Conservation (phyloP, 1,140 invertebrate species). For the Hormaphis cornu region DNA sequence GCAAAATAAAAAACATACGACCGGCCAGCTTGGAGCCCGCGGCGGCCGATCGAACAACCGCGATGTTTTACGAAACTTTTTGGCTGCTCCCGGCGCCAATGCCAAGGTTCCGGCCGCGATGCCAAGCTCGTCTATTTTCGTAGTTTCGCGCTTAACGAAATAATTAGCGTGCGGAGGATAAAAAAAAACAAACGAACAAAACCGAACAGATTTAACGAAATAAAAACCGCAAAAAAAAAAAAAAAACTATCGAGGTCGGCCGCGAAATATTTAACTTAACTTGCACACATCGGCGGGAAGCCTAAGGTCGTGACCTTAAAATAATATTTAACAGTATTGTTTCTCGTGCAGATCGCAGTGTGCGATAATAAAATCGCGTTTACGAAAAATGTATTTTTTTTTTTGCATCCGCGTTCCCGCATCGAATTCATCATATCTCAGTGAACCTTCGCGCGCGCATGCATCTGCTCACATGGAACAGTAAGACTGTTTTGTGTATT, state of each 20-base stretch:
- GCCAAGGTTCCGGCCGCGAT: slow-evolving; percentile 4
- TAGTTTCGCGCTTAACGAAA: slow-evolving; percentile 2
- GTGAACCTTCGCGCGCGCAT: not conserved
- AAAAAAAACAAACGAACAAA: too few relatives aligned
- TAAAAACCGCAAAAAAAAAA: slow-evolving; percentile 16
- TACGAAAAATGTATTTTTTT: not conserved
- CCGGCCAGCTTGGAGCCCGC: too few relatives aligned
- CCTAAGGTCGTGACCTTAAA: slow-evolving; percentile 11
- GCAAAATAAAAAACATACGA: too few relatives aligned
- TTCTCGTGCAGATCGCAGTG: too few relatives aligned
- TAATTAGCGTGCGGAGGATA: not conserved
- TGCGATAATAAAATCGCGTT: not conserved
- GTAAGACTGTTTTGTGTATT: too few relatives aligned
- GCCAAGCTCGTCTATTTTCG: slow-evolving; percentile 26
- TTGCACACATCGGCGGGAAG: not conserved
- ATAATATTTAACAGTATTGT: too few relatives aligned
- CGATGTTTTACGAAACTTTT: slow-evolving; percentile 17
- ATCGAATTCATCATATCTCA: not conserved
- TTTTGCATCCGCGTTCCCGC: not conserved
- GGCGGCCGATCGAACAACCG: too few relatives aligned
- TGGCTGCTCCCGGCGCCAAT: slow-evolving; percentile 4
- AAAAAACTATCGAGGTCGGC: slow-evolving; percentile 21
- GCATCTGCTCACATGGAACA: too few relatives aligned
- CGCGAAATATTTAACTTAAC: not conserved
- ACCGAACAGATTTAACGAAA: not conserved